A percentile compares a stretch with the other conserved stretches of the same genome.
These are phyloP conservation scores for Recurvirostra avosetta DNA, from an alignment of 2,113 vertebrate species.

Conservation along the genomic window DNA sequence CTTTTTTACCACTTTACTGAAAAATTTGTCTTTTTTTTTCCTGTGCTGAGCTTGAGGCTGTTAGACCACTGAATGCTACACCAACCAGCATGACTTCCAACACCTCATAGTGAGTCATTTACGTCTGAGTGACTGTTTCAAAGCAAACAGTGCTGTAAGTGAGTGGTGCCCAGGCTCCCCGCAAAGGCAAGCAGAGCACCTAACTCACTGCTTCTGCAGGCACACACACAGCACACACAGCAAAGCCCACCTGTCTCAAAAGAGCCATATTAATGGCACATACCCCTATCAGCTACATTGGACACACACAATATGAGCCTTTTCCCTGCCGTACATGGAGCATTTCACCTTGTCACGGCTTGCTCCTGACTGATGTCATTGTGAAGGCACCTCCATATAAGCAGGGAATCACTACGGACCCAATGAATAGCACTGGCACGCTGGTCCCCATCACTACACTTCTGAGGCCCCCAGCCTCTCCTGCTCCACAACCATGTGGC, in stretches of 20 bases:
- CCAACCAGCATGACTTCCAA: constrained; percentile 9
- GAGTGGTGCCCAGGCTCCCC: not conserved
- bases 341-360: not conserved
- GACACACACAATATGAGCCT: not conserved
- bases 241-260: not conserved
- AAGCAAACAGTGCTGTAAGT: not conserved
- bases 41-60: not conserved
- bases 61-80: not conserved
- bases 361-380: not conserved
- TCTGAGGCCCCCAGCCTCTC: not conserved
- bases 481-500: not conserved
- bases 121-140: constrained; percentile 6
- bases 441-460: not conserved
- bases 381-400: not conserved
- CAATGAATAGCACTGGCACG: not conserved
- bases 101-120: not conserved
- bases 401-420: not conserved
- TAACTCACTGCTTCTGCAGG: not conserved
- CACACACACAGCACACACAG: not conserved
- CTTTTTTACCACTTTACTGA: not conserved
- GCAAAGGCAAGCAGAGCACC: not conserved
- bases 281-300: not conserved
- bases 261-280: not conserved
- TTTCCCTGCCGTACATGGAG: not conserved
- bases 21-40: not conserved